A percentile compares a stretch with the other conserved stretches of the same genome.
These are phyloP conservation scores for Coptodon rendalli DNA, from an alignment of 2,113 vertebrate species.

Conservation along the genomic window DNA sequence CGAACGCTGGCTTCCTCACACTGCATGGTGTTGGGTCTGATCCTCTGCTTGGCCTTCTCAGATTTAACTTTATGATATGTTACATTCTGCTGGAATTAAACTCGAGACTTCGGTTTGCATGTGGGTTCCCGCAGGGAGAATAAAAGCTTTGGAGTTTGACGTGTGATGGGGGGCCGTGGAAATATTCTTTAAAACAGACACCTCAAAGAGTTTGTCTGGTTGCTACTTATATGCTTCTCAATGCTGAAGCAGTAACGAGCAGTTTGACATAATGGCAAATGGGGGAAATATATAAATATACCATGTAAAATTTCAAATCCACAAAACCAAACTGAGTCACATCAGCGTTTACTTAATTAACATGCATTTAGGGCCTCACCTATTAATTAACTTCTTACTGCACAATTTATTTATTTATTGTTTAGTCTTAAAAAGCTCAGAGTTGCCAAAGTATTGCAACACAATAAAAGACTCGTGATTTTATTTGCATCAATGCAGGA, in stretches of 20 bases:
- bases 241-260: background rate
- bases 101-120: background rate
- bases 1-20: conserved; percentile 10
- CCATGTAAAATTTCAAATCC: rapidly evolving
- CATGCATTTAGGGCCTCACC: background rate
- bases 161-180: background rate
- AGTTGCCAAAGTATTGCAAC: background rate
- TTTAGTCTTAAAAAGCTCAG: background rate
- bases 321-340: background rate
- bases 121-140: background rate
- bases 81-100: background rate
- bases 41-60: background rate
- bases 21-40: background rate
- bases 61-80: conserved; percentile 6
- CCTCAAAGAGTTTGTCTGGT: background rate
- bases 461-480: background rate
- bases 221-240: background rate
- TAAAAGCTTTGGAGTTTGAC: background rate
- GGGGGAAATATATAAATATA: background rate
- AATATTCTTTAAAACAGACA: background rate
- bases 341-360: background rate
- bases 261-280: background rate
- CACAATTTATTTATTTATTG: background rate
- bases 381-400: background rate
- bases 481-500: background rate